Evolutionary conservation across 37 sponge, comb jelly and placozoan genomes (phyloP).

Genomic region (Spongilla lacustris): DNA sequence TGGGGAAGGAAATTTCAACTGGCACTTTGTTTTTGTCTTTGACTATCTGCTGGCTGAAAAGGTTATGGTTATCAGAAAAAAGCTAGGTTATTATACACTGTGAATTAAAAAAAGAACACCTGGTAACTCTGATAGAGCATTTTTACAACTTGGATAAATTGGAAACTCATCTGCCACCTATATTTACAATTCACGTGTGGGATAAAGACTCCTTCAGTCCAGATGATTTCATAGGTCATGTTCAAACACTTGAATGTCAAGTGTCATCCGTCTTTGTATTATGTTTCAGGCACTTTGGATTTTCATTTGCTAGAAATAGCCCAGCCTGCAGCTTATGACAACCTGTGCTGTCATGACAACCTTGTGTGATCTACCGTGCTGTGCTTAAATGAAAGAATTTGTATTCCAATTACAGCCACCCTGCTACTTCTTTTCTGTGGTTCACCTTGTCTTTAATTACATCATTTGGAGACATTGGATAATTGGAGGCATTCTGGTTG

Average conservation of each 20-base stretch:
- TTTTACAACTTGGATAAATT: constrained; percentile 79
- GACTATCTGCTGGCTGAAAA: constrained; percentile 90
- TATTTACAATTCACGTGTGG: constrained; percentile 76
- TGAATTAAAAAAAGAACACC: too few species aligned
- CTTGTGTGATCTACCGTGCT: too few species aligned
- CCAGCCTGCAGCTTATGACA: constrained; percentile 45
- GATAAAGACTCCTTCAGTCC: constrained; percentile 84
- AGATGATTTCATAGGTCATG: constrained; percentile 78
- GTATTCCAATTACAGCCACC: constrained; percentile 73
- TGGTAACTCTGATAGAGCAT: constrained; percentile 61
- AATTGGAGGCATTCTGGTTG: constrained; percentile 65
- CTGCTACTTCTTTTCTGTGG: constrained; percentile 98
- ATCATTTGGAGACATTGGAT: constrained; percentile 96
- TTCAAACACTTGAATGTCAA: neutral
- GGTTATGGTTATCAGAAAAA: constrained; percentile 92
- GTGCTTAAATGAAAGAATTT: too few species aligned
- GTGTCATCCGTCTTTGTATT: too few species aligned
- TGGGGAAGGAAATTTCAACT: constrained; percentile 99
- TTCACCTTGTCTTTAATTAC: constrained; percentile 92
- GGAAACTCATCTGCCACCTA: constrained; percentile 58
- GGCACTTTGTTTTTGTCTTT: constrained; percentile 93
- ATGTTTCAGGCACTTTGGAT: constrained; percentile 75
- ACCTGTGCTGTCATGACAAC: too few species aligned
- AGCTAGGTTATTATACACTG: constrained; percentile 31
- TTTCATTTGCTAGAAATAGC: constrained; percentile 78